These are phyloP conservation scores for Drosophila gunungcola DNA, from an alignment of 1,140 invertebrate species.

Conservation along the genomic window DNA sequence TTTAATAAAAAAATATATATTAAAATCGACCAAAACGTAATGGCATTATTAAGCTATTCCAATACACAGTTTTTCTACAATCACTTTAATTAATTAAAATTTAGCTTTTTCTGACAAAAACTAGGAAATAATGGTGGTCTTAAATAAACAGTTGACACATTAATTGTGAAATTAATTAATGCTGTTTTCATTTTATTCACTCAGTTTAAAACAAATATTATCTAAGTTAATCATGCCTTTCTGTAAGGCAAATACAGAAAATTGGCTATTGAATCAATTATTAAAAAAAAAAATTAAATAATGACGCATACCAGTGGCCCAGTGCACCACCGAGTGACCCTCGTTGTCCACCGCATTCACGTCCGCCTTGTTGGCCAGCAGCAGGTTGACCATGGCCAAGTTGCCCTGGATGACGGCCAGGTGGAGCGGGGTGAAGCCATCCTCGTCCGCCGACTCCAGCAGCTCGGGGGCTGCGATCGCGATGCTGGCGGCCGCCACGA, in stretches of 20 bases:
- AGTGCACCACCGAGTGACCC: slow-evolving; percentile 98
- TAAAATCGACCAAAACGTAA: too few species aligned
- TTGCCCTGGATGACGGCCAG: slow-evolving; percentile 96
- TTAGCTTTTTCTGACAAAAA: not conserved
- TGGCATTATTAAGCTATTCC: too few species aligned
- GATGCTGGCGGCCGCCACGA: slow-evolving; percentile 87
- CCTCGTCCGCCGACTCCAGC: slow-evolving; percentile 93
- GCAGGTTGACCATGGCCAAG: slow-evolving; percentile 91
- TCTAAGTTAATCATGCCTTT: not conserved
- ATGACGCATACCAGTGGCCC: slow-evolving; percentile 94
- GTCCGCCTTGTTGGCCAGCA: slow-evolving; percentile 93
- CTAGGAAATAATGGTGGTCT: not conserved
- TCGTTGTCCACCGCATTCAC: slow-evolving; percentile 96
- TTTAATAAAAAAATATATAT: too few species aligned
- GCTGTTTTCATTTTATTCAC: not conserved
- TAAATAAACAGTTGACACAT: not conserved
- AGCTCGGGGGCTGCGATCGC: slow-evolving; percentile 90
- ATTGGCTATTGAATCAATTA: slow-evolving; percentile 1
- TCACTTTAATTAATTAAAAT: not conserved
- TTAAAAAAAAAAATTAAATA: not conserved
- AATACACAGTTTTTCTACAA: too few species aligned
- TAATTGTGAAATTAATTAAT: not conserved
- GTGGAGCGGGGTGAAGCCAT: slow-evolving; percentile 97
- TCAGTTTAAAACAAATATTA: not conserved
- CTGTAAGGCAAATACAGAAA: not conserved